phyloP scores from a whole-genome alignment of 2,888 invertebrate species.

The Patella ulyssiponensis region DNA sequence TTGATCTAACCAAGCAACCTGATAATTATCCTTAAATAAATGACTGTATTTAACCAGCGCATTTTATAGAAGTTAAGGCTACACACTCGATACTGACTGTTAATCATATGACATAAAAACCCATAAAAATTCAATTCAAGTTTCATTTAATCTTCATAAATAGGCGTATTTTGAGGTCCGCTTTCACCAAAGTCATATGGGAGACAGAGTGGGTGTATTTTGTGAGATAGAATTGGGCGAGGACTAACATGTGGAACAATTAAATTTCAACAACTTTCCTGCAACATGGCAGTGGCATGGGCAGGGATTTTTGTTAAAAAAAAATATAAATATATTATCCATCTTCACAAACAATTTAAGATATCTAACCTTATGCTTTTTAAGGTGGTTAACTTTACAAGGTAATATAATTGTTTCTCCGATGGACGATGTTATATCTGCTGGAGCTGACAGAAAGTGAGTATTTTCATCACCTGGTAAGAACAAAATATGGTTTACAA shows the following conservation, averaged over 20 bases:
- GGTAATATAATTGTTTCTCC: slow-evolving; percentile 26
- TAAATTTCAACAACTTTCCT: too few species aligned
- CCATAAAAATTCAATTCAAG: not conserved
- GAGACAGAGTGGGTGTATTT: too few species aligned
- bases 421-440: slow-evolving; percentile 13
- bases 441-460: slow-evolving; percentile 19
- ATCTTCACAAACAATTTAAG: too few species aligned
- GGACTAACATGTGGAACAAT: too few species aligned
- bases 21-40: not conserved
- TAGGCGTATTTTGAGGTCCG: not conserved
- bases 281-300: too few species aligned
- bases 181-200: not conserved
- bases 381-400: slow-evolving; percentile 30
- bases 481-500: not conserved
- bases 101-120: not conserved
- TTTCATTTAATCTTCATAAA: not conserved
- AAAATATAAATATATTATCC: too few species aligned
- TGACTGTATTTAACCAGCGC: not conserved
- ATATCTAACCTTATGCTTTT: slow-evolving; percentile 17
- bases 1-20: slow-evolving; percentile 48
- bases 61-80: not conserved
- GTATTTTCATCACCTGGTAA: slow-evolving; percentile 22
- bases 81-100: not conserved
- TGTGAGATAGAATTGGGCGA: too few species aligned
- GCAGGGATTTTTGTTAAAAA: too few species aligned